A percentile compares a stretch with the other conserved stretches of the same genome.
These are phyloP conservation scores for Silurus glanis DNA, from an alignment of 2,113 vertebrate species.

Conservation along the genomic window DNA sequence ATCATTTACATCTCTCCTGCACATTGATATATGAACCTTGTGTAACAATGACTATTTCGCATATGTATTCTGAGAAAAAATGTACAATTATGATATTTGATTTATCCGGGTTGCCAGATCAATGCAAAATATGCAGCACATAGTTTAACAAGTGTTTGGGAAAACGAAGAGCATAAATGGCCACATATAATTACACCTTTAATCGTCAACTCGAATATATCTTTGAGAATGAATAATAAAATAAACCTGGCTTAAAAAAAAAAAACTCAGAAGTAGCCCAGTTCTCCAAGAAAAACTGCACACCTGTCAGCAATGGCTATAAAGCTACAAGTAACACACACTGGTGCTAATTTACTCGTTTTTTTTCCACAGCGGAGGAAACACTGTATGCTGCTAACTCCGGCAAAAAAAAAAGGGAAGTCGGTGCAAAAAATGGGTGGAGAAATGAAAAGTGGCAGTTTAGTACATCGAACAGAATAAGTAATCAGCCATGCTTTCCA, in stretches of 20 bases:
- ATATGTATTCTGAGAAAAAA: neutral
- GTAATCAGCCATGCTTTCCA: neutral
- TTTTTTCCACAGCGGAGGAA: neutral
- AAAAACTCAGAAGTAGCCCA: neutral
- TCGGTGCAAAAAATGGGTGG: neutral
- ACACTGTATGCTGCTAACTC: neutral
- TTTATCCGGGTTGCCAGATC: neutral
- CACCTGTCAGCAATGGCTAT: neutral
- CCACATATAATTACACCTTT: neutral
- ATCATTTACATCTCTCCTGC: neutral
- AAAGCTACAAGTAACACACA: neutral
- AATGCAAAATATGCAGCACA: neutral
- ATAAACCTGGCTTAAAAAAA: neutral
- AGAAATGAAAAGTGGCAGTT: neutral
- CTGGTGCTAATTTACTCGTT: neutral
- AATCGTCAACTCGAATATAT: neutral
- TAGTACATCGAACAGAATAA: constrained; percentile 8
- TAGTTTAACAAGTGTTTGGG: neutral
- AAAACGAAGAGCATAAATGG: too few species aligned
- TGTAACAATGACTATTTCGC: neutral
- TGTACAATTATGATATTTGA: neutral
- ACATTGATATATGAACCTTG: neutral
- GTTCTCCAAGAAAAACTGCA: neutral
- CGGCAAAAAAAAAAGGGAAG: neutral
- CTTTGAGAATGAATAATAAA: neutral